Evolutionary conservation across 2,113 vertebrate genomes (phyloP), one percentile per base, ranked within the genome.

Genomic region (Ochotona curzoniae): DNA sequence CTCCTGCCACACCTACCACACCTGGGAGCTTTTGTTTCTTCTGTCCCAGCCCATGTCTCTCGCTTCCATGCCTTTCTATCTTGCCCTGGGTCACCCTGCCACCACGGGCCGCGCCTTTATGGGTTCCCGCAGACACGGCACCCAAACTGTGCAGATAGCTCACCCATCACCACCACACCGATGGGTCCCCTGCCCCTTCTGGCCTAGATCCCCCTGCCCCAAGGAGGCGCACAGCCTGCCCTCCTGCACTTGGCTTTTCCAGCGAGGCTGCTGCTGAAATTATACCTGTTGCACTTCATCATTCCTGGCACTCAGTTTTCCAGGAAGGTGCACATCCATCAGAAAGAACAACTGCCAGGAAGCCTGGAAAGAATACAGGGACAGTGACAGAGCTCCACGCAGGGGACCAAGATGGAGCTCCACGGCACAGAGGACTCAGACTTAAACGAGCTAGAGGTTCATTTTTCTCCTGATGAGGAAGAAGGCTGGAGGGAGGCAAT

Each of bases 61-160:
- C 28, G 32, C 57, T 0, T 20, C 83, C 38, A 1, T 0, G 0
- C 30, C 60, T 13, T 10, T n/a, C 57, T 10, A 0, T 15, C 23
- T 8, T n/a, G 25, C 47, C 17, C 15, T 15, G 73, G 69, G 44
- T n/a, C 71, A 20, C 30, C 38, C 38, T 44, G 38, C 38, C 38
- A 44, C 38, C 38, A 44, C 6, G 38, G 38, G 6, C 38, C 38
- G 38, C 38, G 38, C 38, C 38, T 44, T 44, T 6, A 44, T 2
- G 12, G 54, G 14, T 57, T 7, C 25, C 17, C 18, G 3, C 35
- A 57, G 54, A 1, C 47, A 5, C 3, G 0, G 0, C 3, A 9
- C 30, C 60, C 64, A 6, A 14, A 12, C 32, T 20, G 30, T 18
- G 2, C 14, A n/a, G 18, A 6, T 21, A 6, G 7, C 1, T 30